Evolutionary conservation across 2,888 invertebrate species (phyloP).

Genomic region (Pecten maximus): DNA sequence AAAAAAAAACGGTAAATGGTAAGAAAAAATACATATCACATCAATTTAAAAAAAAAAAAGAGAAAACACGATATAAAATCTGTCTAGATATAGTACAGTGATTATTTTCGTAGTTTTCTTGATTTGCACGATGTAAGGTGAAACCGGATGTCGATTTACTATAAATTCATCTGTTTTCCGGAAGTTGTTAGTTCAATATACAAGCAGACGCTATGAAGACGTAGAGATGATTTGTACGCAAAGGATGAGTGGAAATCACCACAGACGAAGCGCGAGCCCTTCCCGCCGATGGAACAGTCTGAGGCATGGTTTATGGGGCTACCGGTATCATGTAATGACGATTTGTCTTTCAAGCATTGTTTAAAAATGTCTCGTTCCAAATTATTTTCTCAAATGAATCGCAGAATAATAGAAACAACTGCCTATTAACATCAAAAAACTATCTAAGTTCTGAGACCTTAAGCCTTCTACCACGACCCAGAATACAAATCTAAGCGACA

Average conservation of each 20-base stretch:
- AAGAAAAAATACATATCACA: not conserved
- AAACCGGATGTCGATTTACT: not conserved
- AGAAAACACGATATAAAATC: not conserved
- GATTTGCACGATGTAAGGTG: not conserved
- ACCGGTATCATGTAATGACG: conserved; percentile 43
- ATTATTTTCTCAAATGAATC: conserved; percentile 51
- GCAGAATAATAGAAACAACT: conserved; percentile 48
- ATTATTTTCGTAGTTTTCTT: not conserved
- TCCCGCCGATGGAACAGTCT: conserved; percentile 16
- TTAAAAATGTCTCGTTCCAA: conserved; percentile 47
- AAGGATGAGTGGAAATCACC: not conserved
- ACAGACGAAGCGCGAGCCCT: conserved; percentile 23
- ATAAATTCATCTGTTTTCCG: not conserved
- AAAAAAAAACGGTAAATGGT: not conserved
- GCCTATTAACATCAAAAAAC: conserved; percentile 43
- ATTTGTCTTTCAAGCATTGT: conserved; percentile 47
- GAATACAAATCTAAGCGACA: conserved; percentile 38
- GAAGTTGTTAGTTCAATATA: not conserved
- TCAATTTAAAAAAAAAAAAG: not conserved
- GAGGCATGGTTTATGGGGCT: conserved; percentile 41
- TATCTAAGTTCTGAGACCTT: conserved; percentile 34
- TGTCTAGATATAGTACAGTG: not conserved
- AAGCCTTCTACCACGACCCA: conserved; percentile 40
- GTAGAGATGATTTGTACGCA: not conserved
- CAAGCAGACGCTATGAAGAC: not conserved